phyloP scores from a whole-genome alignment of 2,797 vertebrate species.

The Sorex maritimensis region DNA sequence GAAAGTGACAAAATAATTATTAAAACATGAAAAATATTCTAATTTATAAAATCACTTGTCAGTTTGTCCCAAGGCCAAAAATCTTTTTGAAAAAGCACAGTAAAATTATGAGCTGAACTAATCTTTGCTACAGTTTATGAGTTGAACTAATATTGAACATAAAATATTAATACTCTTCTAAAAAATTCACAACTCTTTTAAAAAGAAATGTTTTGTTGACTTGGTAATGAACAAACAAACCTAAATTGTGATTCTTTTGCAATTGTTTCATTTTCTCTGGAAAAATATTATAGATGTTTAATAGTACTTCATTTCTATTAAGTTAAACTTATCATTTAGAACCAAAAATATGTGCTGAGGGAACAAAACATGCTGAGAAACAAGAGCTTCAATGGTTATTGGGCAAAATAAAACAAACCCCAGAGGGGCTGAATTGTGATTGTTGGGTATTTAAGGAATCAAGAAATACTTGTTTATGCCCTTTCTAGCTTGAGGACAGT shows the following conservation, averaged over 20 bases:
- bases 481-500: neutral
- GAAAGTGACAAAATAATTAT: conserved; percentile 7
- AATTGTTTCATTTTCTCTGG: conserved; percentile 56
- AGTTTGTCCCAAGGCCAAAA: neutral
- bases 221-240: conserved; percentile 57
- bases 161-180: conserved; percentile 66
- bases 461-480: conserved; percentile 21
- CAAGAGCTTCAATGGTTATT: neutral
- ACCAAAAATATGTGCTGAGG: conserved; percentile 14
- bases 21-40: conserved; percentile 1
- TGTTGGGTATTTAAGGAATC: neutral
- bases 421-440: neutral
- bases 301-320: conserved; percentile 50
- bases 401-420: conserved; percentile 12
- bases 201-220: neutral
- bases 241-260: conserved; percentile 52
- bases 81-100: conserved; percentile 26
- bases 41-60: conserved; percentile 18
- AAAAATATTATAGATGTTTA: conserved; percentile 28
- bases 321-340: conserved; percentile 49
- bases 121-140: conserved; percentile 20
- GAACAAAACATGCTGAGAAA: conserved; percentile 33
- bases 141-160: conserved; percentile 39
- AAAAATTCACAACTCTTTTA: conserved; percentile 58
- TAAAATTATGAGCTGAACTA: neutral